A percentile compares a stretch with the other conserved stretches of the same genome.
These are phyloP conservation scores for Heliconius hortense DNA, from an alignment of 2,888 invertebrate species.

Conservation along the genomic window DNA sequence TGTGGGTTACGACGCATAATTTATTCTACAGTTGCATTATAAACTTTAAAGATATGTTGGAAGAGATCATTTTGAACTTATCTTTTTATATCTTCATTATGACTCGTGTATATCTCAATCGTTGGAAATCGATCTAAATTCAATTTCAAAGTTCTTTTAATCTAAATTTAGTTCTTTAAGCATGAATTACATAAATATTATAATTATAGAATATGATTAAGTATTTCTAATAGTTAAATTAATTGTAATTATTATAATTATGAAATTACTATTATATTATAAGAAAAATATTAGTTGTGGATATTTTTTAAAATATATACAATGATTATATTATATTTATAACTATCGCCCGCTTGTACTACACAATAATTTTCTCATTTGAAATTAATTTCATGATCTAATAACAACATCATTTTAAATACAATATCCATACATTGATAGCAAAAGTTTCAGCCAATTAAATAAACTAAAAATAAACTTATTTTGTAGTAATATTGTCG, in stretches of 20 bases:
- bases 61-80: background rate
- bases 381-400: no score
- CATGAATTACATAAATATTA: background rate
- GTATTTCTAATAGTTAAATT: background rate
- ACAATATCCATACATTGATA: no score
- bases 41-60: background rate
- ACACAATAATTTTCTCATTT: no score
- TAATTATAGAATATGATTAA: background rate
- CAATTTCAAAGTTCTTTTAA: slow-evolving; percentile 2
- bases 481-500: no score
- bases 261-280: no score
- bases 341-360: no score
- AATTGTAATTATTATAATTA: background rate
- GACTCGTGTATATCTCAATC: background rate
- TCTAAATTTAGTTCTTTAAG: background rate
- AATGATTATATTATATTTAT: no score
- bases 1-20: slow-evolving; percentile 22
- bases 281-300: no score
- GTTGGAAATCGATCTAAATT: slow-evolving; percentile 15
- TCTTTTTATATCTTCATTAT: background rate
- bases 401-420: no score
- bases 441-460: no score
- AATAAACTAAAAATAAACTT: no score
- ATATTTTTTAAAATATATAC: no score
- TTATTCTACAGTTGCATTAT: background rate